Percentiles rank a stretch among this genome's conserved stretches.
Conservation (phyloP, 2,113 vertebrate genomes). For the Vicugna pacos region DNA sequence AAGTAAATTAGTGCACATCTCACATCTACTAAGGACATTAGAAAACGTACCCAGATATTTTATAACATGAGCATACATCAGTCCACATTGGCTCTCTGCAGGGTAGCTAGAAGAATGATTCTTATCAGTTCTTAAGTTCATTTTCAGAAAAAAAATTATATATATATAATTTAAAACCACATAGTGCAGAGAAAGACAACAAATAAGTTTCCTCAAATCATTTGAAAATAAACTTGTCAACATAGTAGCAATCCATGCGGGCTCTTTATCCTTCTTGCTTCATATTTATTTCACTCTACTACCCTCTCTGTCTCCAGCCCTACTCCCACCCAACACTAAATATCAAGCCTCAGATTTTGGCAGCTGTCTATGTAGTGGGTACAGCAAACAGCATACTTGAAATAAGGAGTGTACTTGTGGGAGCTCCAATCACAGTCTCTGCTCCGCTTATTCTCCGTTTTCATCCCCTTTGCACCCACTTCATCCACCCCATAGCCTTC, state of each 20-base stretch:
- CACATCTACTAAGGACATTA: accelerated
- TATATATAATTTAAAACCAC: not conserved
- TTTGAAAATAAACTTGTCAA: not conserved
- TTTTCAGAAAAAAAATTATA: not conserved
- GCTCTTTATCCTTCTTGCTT: not conserved
- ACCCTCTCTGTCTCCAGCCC: not conserved
- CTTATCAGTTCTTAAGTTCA: not conserved
- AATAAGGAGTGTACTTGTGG: not conserved
- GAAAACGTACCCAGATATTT: not conserved
- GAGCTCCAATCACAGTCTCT: accelerated
- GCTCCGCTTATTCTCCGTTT: accelerated
- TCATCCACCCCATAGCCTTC: accelerated
- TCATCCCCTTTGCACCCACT: accelerated
- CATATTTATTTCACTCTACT: too few relatives aligned
- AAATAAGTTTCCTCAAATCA: not conserved
- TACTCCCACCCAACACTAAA: too few relatives aligned
- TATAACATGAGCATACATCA: not conserved
- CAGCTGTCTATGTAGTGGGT: not conserved
- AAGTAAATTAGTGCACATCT: too few relatives aligned
- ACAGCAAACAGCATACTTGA: accelerated
- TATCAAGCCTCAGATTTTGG: not conserved
- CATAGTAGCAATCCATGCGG: accelerated
- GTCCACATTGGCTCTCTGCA: not conserved
- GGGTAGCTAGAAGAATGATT: not conserved
- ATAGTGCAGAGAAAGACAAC: not conserved